Evolutionary conservation across 2,888 invertebrate genomes (phyloP).

Genomic region (Caradrina kadenii): DNA sequence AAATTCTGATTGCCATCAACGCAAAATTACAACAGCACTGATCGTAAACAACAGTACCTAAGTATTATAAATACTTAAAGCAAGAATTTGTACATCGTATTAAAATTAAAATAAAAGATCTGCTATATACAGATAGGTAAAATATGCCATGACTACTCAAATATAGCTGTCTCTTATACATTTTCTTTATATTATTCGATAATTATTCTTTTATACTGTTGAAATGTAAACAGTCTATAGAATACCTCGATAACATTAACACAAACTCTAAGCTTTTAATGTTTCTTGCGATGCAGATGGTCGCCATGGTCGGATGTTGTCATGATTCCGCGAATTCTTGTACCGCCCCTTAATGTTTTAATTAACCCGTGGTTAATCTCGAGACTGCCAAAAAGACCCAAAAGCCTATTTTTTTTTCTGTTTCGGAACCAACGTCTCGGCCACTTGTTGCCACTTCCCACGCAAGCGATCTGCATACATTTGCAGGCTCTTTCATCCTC

Average conservation of each 20-base stretch:
- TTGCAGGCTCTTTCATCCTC: constrained; percentile 86
- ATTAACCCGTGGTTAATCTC: constrained; percentile 80
- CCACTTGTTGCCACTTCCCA: constrained; percentile 90
- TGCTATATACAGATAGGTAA: neutral
- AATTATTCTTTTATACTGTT: neutral
- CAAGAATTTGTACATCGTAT: constrained; percentile 5
- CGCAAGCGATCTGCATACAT: constrained; percentile 88
- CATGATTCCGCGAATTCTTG: constrained; percentile 58
- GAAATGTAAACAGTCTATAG: neutral
- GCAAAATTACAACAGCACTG: neutral
- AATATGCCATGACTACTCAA: constrained; percentile 1
- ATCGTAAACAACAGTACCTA: constrained; percentile 14
- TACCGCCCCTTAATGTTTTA: constrained; percentile 76
- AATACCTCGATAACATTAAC: constrained; percentile 4
- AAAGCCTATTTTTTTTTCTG: constrained; percentile 75
- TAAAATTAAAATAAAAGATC: neutral
- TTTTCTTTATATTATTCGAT: constrained; percentile 1
- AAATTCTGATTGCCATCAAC: constrained; percentile 11
- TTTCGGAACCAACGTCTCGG: constrained; percentile 77
- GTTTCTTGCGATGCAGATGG: constrained; percentile 30
- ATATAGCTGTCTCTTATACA: neutral
- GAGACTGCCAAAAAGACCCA: constrained; percentile 75
- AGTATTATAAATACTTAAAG: constrained; percentile 7
- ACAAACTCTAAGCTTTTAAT: constrained; percentile 18
- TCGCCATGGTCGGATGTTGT: constrained; percentile 28